Evolutionary conservation across 1,140 invertebrate species (phyloP).

Genomic region (Eupeodes corollae): DNA sequence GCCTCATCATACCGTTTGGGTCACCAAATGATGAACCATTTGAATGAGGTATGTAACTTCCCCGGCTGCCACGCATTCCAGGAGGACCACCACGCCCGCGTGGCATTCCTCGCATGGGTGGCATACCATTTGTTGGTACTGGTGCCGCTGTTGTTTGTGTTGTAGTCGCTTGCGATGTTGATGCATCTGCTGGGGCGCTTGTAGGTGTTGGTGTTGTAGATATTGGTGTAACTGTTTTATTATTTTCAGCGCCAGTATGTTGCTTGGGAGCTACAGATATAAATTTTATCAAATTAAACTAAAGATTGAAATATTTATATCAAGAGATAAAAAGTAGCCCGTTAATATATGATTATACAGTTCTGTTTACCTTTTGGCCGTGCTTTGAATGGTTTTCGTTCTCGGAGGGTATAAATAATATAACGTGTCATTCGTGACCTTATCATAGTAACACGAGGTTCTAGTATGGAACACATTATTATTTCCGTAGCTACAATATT

Average conservation of each 20-base stretch:
- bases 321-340: too few species aligned
- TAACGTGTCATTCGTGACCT: too few species aligned
- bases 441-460: too few species aligned
- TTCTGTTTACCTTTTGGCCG: too few species aligned
- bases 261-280: conserved; percentile 26
- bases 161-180: conserved; percentile 6
- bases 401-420: too few species aligned
- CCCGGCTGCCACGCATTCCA: conserved; percentile 9
- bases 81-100: conserved; percentile 22
- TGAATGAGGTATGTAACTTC: conserved; percentile 29
- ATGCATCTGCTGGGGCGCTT: conserved; percentile 10
- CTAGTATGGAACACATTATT: too few species aligned
- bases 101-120: conserved; percentile 9
- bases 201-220: conserved; percentile 16
- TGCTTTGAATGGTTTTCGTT: too few species aligned
- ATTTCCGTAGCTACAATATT: too few species aligned
- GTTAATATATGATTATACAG: too few species aligned
- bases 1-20: conserved; percentile 21
- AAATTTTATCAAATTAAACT: background rate
- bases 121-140: conserved; percentile 1
- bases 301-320: background rate
- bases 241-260: conserved; percentile 33
- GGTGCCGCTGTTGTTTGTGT: background rate
- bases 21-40: conserved; percentile 15
- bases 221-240: conserved; percentile 32